Evolutionary conservation across 2,888 invertebrate species (phyloP).

Genomic region (Entomobrya proxima): DNA sequence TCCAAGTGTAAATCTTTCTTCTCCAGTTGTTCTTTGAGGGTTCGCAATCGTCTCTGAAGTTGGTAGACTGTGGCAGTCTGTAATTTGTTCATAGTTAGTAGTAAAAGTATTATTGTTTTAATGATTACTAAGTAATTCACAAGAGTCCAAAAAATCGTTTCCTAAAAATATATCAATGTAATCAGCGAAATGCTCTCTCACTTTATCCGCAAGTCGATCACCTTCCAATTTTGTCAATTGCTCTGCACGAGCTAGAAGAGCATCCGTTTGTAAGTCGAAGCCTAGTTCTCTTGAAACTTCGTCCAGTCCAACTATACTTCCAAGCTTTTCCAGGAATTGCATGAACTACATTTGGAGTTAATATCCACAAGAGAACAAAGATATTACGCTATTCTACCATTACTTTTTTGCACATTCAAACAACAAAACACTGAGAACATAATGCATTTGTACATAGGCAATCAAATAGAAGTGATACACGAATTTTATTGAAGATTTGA

Average conservation of each 20-base stretch:
- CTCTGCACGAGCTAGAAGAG: slow-evolving; percentile 89
- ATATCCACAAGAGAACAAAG: background rate
- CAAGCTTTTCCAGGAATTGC: slow-evolving; percentile 89
- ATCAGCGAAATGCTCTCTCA: slow-evolving; percentile 76
- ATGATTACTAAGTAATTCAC: slow-evolving; percentile 22
- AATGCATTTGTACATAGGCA: no score
- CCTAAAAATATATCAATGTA: background rate
- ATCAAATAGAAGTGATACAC: no score
- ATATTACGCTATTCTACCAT: background rate
- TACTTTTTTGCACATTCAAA: background rate
- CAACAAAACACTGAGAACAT: no score
- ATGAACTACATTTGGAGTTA: slow-evolving; percentile 79
- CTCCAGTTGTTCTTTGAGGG: slow-evolving; percentile 92
- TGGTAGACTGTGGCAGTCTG: slow-evolving; percentile 84
- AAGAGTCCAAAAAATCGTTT: background rate
- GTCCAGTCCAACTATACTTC: slow-evolving; percentile 89
- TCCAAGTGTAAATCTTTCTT: slow-evolving; percentile 94
- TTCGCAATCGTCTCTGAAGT: slow-evolving; percentile 90
- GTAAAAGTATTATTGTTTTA: slow-evolving; percentile 11
- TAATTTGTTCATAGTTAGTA: background rate
- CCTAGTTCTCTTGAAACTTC: slow-evolving; percentile 89
- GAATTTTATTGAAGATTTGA: no score
- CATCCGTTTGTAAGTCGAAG: slow-evolving; percentile 89
- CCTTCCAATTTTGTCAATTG: slow-evolving; percentile 88
- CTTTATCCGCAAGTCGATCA: slow-evolving; percentile 90